Conservation (phyloP, 2,113 vertebrate species). For the Camelus bactrianus region DNA sequence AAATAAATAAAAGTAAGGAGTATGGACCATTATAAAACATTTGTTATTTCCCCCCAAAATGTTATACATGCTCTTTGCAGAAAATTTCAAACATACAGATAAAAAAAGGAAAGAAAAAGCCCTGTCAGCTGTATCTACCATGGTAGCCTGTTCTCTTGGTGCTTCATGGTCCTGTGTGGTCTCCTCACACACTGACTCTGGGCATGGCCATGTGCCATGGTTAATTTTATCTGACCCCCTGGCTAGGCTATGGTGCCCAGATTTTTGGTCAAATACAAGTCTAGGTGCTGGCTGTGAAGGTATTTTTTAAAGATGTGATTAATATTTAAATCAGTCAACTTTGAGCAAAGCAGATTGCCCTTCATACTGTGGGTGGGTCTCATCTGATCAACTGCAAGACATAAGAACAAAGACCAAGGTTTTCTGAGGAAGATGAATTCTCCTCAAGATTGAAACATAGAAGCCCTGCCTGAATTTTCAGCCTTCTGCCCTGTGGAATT, state of each 20-base stretch:
- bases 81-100: conserved; percentile 36
- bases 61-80: conserved; percentile 29
- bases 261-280: not conserved
- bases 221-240: conserved; percentile 13
- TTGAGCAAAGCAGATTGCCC: not conserved
- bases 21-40: conserved; percentile 46
- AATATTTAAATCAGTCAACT: conserved; percentile 4
- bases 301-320: not conserved
- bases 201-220: not conserved
- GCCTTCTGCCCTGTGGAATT: not conserved
- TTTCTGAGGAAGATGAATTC: conserved; percentile 2
- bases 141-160: not conserved
- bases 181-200: not conserved
- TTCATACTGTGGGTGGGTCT: not conserved
- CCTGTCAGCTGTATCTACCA: not conserved
- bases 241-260: not conserved
- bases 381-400: not conserved
- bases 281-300: not conserved
- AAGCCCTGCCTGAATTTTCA: not conserved
- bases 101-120: not conserved
- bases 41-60: conserved; percentile 20
- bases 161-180: not conserved
- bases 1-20: not conserved
- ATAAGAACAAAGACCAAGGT: conserved; percentile 9
- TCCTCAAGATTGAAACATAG: not conserved